A percentile compares a stretch with the other conserved stretches of the same genome.
Conservation (phyloP, 2,888 invertebrate genomes). For the Parnassius apollo region DNA sequence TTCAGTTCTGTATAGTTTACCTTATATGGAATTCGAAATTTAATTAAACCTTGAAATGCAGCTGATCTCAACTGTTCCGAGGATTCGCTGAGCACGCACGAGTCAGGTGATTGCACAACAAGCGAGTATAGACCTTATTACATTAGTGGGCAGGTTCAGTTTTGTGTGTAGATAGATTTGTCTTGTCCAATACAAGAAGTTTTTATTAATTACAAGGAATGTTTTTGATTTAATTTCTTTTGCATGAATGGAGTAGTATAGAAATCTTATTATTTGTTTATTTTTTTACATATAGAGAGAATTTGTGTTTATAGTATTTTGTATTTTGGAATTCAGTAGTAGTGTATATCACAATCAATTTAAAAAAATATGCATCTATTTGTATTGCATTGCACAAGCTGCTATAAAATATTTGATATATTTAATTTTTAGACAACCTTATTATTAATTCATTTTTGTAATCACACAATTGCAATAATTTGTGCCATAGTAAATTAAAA, state of each 20-base stretch:
- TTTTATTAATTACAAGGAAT: conserved; percentile 7
- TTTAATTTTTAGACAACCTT: no score
- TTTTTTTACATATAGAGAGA: no score
- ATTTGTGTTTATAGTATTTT: no score
- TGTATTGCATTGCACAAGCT: no score
- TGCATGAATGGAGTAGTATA: conserved; percentile 21
- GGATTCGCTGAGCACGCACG: conserved; percentile 89
- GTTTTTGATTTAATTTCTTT: conserved; percentile 7
- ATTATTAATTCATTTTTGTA: no score
- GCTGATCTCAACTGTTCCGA: conserved; percentile 91
- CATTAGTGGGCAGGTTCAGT: conserved; percentile 39
- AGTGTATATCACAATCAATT: no score
- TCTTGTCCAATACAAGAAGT: conserved; percentile 21
- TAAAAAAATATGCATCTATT: no score
- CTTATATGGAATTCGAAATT: conserved; percentile 31
- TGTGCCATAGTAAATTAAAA: no score
- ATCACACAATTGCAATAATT: no score
- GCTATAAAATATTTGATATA: no score
- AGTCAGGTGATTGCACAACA: conserved; percentile 86
- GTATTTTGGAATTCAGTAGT: no score
- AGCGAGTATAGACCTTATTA: conserved; percentile 43
- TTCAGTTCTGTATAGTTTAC: no score
- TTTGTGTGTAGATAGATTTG: conserved; percentile 50
- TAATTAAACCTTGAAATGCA: conserved; percentile 58
- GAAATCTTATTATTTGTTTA: conserved; percentile 2